Conservation (phyloP, 2,113 vertebrate species). For the Rallus limicola region DNA sequence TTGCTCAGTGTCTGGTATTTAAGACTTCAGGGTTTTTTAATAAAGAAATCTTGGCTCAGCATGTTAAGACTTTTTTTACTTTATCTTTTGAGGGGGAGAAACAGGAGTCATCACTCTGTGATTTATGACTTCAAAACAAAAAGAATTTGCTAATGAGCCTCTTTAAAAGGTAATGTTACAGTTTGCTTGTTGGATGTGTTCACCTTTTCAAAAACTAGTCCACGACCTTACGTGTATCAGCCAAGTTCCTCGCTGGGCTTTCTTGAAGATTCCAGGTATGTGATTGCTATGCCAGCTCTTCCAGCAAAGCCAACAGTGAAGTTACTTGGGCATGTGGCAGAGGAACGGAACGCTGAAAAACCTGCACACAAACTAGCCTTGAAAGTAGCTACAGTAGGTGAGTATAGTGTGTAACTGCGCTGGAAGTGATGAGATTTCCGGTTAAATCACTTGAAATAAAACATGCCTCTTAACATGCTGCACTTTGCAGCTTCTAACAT, state of each 20-base stretch:
- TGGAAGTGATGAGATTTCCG: not conserved
- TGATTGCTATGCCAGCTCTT: not conserved
- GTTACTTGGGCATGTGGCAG: not conserved
- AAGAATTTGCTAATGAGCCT: not conserved
- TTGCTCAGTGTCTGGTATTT: not conserved
- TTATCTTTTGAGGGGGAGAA: not conserved
- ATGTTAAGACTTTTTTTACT: not conserved
- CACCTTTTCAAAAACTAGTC: not conserved
- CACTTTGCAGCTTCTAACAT: not conserved
- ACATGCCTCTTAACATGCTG: not conserved
- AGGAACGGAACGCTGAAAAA: not conserved
- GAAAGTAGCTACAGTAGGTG: not conserved
- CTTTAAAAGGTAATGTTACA: not conserved
- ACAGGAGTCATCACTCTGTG: not conserved
- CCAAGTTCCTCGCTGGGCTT: not conserved
- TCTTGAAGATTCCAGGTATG: not conserved
- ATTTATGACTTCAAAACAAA: not conserved
- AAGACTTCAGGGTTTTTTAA: not conserved
- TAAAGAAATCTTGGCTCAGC: not conserved
- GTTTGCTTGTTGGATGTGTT: not conserved
- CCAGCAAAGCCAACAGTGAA: not conserved
- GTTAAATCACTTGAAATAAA: conserved; percentile 22
- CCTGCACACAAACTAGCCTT: not conserved
- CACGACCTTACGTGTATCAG: rapidly evolving
- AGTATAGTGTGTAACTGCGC: not conserved